These are phyloP conservation scores for Forpus xanthops DNA, from an alignment of 2,797 vertebrate species.

Conservation along the genomic window DNA sequence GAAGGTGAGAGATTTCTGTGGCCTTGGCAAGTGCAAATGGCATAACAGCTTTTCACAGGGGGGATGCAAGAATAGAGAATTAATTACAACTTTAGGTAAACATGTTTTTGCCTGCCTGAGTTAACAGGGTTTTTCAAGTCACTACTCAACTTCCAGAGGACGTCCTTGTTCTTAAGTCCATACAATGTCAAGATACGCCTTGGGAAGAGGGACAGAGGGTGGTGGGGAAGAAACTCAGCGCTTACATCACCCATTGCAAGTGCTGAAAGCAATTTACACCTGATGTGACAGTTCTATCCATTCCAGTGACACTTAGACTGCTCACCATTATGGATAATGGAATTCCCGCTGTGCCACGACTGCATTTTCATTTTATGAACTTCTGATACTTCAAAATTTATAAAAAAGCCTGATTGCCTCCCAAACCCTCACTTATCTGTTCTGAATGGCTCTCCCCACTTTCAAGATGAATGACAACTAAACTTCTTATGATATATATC, in stretches of 20 bases:
- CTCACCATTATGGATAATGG: background rate
- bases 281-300: background rate
- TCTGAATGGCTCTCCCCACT: background rate
- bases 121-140: conserved; percentile 7
- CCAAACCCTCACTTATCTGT: background rate
- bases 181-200: background rate
- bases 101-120: background rate
- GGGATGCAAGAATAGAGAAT: background rate
- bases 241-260: background rate
- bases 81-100: background rate
- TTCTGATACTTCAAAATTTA: background rate
- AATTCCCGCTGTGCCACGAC: background rate
- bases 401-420: background rate
- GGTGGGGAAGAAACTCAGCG: background rate
- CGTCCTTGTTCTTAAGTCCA: background rate
- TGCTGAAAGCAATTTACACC: background rate
- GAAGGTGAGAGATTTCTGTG: background rate
- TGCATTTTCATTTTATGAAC: background rate
- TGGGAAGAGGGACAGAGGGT: background rate
- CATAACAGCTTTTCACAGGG: background rate
- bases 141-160: background rate
- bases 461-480: background rate
- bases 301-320: background rate
- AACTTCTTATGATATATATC: background rate
- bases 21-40: conserved; percentile 9